A percentile compares a stretch with the other conserved stretches of the same genome.
These are phyloP conservation scores for Phaetusa simplex DNA, from an alignment of 2,113 vertebrate species.

Conservation along the genomic window DNA sequence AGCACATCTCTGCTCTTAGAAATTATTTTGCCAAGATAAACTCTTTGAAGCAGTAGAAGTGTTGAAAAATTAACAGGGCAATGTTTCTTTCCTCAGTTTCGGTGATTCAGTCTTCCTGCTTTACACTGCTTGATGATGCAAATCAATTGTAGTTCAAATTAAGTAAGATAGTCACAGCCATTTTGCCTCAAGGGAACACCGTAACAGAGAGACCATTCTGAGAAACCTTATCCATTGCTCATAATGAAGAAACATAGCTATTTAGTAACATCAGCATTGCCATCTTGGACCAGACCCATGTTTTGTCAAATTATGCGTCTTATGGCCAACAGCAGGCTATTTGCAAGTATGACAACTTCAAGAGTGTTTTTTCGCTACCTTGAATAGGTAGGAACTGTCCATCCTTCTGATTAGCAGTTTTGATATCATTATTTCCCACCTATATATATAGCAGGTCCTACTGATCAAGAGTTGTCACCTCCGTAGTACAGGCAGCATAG, in stretches of 20 bases:
- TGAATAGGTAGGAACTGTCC: neutral
- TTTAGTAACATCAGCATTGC: neutral
- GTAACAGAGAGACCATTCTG: neutral
- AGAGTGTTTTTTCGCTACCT: neutral
- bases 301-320: neutral
- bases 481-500: neutral
- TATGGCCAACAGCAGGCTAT: neutral
- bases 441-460: accelerated
- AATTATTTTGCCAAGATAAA: neutral
- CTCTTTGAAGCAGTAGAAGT: neutral
- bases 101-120: neutral
- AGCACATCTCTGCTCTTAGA: neutral
- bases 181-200: neutral
- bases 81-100: neutral
- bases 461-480: neutral
- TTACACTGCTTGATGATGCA: neutral
- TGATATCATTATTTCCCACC: neutral
- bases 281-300: neutral
- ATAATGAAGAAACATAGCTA: neutral
- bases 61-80: neutral
- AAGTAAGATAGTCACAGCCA: neutral
- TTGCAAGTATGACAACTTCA: neutral
- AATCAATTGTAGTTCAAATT: neutral
- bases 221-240: neutral
- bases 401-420: neutral